These are phyloP conservation scores for Tinamus guttatus DNA, from an alignment of 2,113 vertebrate species.

Conservation along the genomic window DNA sequence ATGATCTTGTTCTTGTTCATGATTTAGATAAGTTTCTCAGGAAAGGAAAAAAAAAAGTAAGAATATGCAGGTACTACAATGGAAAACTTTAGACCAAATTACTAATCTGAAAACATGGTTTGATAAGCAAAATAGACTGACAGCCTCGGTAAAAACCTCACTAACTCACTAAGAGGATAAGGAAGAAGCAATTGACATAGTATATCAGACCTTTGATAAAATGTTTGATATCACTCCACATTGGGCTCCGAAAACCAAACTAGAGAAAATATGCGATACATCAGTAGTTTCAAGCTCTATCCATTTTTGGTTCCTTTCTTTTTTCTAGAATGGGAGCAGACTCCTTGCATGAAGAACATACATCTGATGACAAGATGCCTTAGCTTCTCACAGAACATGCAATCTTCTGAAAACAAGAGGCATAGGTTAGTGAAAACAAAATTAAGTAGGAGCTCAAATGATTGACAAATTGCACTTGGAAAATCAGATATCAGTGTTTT, in stretches of 20 bases:
- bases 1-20: not conserved
- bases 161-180: not conserved
- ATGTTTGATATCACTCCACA: not conserved
- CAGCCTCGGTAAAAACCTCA: not conserved
- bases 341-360: not conserved
- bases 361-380: not conserved
- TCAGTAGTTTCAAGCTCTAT: not conserved
- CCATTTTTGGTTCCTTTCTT: not conserved
- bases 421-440: not conserved
- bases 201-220: not conserved
- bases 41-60: not conserved
- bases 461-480: not conserved
- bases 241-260: not conserved
- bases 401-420: not conserved
- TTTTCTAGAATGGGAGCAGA: not conserved
- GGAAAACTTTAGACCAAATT: not conserved
- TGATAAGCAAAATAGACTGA: not conserved
- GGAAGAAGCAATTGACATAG: not conserved
- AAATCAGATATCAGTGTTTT: not conserved
- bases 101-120: not conserved
- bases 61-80: not conserved
- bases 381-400: not conserved
- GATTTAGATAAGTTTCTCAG: not conserved
- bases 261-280: not conserved
- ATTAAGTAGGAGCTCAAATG: not conserved